phyloP scores from a whole-genome alignment of 1,140 invertebrate species.

The Asbolus verrucosus region DNA sequence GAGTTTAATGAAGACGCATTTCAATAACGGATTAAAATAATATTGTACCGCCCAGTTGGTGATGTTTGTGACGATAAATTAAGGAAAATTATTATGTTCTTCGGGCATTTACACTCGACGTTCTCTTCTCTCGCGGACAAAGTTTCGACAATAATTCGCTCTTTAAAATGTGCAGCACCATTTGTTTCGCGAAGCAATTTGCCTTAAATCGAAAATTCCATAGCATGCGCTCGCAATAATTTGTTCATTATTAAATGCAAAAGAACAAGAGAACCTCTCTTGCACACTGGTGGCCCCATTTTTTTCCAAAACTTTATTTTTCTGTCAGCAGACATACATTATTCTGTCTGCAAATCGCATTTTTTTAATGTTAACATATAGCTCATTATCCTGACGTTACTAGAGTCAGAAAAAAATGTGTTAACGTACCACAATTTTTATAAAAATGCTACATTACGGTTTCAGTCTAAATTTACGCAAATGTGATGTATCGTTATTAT shows the following conservation, averaged over 20 bases:
- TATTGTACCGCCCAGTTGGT: conserved; percentile 45
- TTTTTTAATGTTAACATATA: too few relatives aligned
- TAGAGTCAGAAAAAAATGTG: too few relatives aligned
- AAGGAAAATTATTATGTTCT: conserved; percentile 38
- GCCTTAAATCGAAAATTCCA: conserved; percentile 18
- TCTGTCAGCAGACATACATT: too few relatives aligned
- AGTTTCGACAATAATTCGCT: conserved; percentile 29
- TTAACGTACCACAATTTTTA: too few relatives aligned
- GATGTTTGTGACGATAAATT: conserved; percentile 39
- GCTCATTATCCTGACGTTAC: too few relatives aligned
- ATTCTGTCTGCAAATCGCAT: too few relatives aligned
- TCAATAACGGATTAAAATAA: conserved; percentile 51
- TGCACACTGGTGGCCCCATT: too few relatives aligned
- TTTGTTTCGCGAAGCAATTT: neutral
- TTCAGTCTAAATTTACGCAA: too few relatives aligned
- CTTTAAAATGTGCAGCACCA: conserved; percentile 18
- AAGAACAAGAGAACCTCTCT: conserved; percentile 1
- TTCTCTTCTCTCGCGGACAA: neutral
- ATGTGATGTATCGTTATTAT: too few relatives aligned
- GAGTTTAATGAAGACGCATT: conserved; percentile 52
- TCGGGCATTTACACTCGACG: conserved; percentile 18
- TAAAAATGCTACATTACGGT: too few relatives aligned
- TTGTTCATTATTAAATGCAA: conserved; percentile 23
- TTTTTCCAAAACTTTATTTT: too few relatives aligned
- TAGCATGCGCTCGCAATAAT: conserved; percentile 2